Conservation (phyloP, 2,888 invertebrate species). For the Chaitophorus viminalis region DNA sequence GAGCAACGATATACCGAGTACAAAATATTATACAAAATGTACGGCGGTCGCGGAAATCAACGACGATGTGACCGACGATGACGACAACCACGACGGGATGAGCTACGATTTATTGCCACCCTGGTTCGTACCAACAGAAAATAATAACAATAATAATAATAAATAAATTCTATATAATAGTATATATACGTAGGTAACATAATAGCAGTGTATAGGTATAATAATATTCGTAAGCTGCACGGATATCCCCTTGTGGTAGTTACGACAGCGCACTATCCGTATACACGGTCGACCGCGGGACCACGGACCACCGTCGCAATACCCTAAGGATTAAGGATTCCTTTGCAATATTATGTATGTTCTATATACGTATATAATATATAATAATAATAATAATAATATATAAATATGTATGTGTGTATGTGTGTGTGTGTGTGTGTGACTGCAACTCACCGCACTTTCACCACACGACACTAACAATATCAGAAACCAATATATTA, state of each 20-base stretch:
- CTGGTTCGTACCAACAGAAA: not conserved
- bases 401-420: not conserved
- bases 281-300: not conserved
- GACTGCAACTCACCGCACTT: not conserved
- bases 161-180: no score
- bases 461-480: not conserved
- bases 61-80: not conserved
- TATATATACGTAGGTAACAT: no score
- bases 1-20: not conserved
- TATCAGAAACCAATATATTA: not conserved
- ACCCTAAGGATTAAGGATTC: slow-evolving; percentile 3
- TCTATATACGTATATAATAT: not conserved
- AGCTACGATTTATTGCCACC: not conserved
- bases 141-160: no score
- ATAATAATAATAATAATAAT: no score
- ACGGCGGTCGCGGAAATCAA: not conserved
- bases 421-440: not conserved
- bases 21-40: no score
- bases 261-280: not conserved
- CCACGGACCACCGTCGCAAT: not conserved
- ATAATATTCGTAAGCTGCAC: not conserved
- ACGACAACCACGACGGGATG: not conserved
- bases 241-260: not conserved
- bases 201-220: no score
- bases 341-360: not conserved